Base-by-base conservation (phyloP, 2,888 invertebrate genomes). In the Chrysopilus asiliformis region DNA sequence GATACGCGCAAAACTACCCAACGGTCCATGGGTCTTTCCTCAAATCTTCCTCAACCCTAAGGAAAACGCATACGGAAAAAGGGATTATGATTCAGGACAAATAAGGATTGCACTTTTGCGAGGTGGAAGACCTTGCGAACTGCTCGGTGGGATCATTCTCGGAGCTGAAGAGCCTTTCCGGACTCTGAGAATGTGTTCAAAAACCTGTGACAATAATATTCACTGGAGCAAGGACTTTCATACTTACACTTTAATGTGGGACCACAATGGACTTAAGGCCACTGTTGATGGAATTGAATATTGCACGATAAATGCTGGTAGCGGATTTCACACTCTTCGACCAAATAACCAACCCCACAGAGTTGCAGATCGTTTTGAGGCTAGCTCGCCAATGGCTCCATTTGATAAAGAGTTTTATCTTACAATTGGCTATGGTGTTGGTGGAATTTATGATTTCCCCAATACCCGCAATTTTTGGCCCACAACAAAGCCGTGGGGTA, bases 391-490 rank as follows among this genome's bases (percentile, higher is more conserved):
- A 2, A 68, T 80, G 59, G 79, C 83, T 2, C 86, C 86, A 0
- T 84, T 85, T 48, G 83, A 86, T 58, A 71, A 78, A 55, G 70
- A 82, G 65, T 64, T 62, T 38, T 65, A 83, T 76, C 79, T 89
- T 17, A 71, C 77, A 2, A 50, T 89, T 31, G 87, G 85, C 1
- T 64, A 86, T 8, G 78, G 81, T 20, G 80, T 83, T 31, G 87
- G 82, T 1, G 87, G 87, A 0, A 58, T 73, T 3, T 68, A 73
- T 39, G 76, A 76, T 51, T 86, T 84, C 53, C 67, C 73, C 0
- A 81, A 85, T 48, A 47, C 46, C 2, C 47, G 51, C 6, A 43
- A 41, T 10, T 41, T 48, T 12, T 52, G 53, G 47, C n/a, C 40
- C 4, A 38, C 36, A 2, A 15, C 28, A 2, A 89, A 87, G 54